Percentiles rank a stretch among this genome's conserved stretches.
These are phyloP conservation scores for Philereme transversata DNA, from an alignment of 2,888 invertebrate species.

Conservation along the genomic window DNA sequence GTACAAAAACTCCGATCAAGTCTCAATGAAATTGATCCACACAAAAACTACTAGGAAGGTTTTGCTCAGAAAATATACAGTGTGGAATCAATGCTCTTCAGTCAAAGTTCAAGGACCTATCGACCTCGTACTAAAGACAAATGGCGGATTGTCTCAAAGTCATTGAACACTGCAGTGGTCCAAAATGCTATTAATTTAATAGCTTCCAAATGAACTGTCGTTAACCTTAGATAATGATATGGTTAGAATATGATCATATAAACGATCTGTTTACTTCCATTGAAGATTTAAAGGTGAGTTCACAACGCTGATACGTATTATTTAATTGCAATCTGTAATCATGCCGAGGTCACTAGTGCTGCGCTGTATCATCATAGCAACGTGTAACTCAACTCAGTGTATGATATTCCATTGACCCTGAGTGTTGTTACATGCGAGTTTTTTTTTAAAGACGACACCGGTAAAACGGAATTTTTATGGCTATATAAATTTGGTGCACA, in stretches of 20 bases:
- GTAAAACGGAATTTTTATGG: conserved; percentile 8
- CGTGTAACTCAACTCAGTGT: conserved; percentile 9
- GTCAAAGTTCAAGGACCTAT: conserved; percentile 32
- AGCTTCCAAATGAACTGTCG: conserved; percentile 16
- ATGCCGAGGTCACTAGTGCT: conserved; percentile 13
- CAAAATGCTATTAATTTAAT: conserved; percentile 17
- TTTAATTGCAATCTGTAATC: conserved; percentile 18
- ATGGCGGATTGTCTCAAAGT: conserved; percentile 25
- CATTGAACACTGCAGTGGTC: conserved; percentile 15
- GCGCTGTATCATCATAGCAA: conserved; percentile 18
- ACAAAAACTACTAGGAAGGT: conserved; percentile 21
- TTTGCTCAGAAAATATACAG: conserved; percentile 2
- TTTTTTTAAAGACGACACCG: not conserved
- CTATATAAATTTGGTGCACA: conserved; percentile 38
- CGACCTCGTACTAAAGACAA: conserved; percentile 24
- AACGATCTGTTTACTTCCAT: conserved; percentile 25
- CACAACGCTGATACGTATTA: conserved; percentile 19
- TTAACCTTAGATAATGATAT: conserved; percentile 27
- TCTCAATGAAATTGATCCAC: conserved; percentile 16
- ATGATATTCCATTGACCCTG: not conserved
- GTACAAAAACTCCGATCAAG: conserved; percentile 20
- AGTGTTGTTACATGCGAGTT: not conserved
- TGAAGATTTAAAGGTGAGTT: conserved; percentile 19
- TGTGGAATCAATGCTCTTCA: conserved; percentile 18
- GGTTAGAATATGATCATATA: conserved; percentile 16